Evolutionary conservation across 2,113 vertebrate species (phyloP).

Genomic region (Phoenicopterus ruber): DNA sequence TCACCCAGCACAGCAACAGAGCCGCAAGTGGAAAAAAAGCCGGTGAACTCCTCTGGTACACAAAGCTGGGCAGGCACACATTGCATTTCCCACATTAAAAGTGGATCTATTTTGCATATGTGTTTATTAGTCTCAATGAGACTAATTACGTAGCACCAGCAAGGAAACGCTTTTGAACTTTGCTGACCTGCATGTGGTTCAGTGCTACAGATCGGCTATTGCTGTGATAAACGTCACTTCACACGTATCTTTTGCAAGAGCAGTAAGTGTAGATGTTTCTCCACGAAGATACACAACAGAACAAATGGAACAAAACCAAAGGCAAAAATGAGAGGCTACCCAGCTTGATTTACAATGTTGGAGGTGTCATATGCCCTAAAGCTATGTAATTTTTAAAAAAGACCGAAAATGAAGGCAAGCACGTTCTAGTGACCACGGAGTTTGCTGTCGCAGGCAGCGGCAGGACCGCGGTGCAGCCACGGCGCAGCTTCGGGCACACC

Average conservation of each 20-base stretch:
- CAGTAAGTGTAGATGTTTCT: neutral
- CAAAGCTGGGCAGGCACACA: neutral
- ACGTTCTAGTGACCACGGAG: fast-evolving
- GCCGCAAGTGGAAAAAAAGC: neutral
- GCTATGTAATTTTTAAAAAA: neutral
- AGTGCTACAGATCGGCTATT: neutral
- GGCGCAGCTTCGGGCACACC: fast-evolving
- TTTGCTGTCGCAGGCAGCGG: neutral
- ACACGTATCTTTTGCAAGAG: neutral
- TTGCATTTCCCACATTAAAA: neutral
- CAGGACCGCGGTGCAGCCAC: fast-evolving
- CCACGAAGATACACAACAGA: neutral
- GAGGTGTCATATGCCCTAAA: neutral
- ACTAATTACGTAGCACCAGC: neutral
- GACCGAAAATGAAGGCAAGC: fast-evolving
- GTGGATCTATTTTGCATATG: neutral
- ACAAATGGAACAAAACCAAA: neutral
- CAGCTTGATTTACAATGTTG: neutral
- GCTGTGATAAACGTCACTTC: neutral
- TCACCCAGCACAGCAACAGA: neutral
- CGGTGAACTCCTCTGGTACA: neutral
- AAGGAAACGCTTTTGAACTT: neutral
- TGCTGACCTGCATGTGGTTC: neutral
- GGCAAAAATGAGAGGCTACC: neutral
- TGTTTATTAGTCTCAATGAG: neutral